These are phyloP conservation scores for Bettongia penicillata DNA, from an alignment of 2,113 vertebrate species.

Conservation along the genomic window DNA sequence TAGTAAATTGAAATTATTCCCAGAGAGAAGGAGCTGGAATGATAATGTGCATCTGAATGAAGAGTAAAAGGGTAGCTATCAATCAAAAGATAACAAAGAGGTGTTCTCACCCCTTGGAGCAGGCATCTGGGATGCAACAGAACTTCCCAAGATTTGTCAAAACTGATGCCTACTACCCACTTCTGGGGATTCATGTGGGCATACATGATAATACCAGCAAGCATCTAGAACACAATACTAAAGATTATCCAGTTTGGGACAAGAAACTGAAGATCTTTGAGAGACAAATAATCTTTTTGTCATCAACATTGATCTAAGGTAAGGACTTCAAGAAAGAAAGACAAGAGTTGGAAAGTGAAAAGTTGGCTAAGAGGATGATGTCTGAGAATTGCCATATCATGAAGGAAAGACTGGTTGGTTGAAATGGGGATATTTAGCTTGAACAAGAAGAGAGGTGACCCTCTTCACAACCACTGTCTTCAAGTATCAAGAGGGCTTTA, in stretches of 20 bases:
- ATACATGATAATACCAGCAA: not conserved
- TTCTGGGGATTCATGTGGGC: not conserved
- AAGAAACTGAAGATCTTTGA: not conserved
- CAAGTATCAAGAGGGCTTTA: not conserved
- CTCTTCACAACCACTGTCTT: not conserved
- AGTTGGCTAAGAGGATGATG: not conserved
- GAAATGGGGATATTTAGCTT: not conserved
- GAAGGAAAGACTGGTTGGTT: not conserved
- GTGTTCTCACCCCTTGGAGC: not conserved
- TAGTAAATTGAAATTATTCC: not conserved
- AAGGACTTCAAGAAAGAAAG: not conserved
- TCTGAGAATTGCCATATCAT: not conserved
- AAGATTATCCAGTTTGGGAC: not conserved
- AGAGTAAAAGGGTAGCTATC: not conserved
- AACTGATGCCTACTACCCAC: not conserved
- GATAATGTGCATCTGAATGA: not conserved
- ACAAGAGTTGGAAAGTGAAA: not conserved
- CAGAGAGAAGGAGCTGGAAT: not conserved
- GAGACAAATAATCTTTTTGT: not conserved
- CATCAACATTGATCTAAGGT: not conserved
- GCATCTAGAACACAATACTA: not conserved
- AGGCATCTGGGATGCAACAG: not conserved
- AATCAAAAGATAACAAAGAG: not conserved
- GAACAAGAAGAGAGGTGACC: not conserved
- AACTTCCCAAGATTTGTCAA: not conserved